Percentiles rank a stretch among this genome's conserved stretches.
Conservation (phyloP, 2,888 invertebrate genomes). For the Leptinotarsa tumamoca region DNA sequence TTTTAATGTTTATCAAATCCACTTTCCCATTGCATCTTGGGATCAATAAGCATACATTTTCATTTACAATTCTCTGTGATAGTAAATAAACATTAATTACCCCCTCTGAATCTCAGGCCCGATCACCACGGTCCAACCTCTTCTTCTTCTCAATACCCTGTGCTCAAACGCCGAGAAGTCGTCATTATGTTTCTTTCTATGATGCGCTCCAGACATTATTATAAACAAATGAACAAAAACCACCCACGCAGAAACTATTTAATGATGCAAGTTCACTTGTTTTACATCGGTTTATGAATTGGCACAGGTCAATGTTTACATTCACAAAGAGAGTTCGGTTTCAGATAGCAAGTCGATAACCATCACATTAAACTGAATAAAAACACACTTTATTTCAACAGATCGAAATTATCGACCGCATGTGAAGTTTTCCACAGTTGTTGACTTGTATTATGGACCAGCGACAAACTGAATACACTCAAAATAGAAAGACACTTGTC, state of each 20-base stretch:
- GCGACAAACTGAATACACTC: conserved; percentile 47
- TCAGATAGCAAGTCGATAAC: conserved; percentile 22
- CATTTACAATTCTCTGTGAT: too few relatives aligned
- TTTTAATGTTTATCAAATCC: too few relatives aligned
- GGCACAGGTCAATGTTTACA: conserved; percentile 33
- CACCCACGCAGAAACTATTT: not conserved
- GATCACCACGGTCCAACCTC: conserved; percentile 82
- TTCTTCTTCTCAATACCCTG: conserved; percentile 69
- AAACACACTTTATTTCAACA: conserved; percentile 11
- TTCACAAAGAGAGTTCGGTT: conserved; percentile 18
- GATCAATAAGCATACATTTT: too few relatives aligned
- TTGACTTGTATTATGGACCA: conserved; percentile 32
- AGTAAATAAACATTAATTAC: conserved; percentile 61
- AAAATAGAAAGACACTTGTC: conserved; percentile 59
- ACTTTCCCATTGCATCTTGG: too few relatives aligned
- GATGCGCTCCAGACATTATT: conserved; percentile 32
- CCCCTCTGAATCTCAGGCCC: conserved; percentile 76
- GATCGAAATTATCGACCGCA: conserved; percentile 16
- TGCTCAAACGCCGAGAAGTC: conserved; percentile 62
- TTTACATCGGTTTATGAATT: conserved; percentile 27
- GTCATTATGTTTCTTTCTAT: conserved; percentile 52
- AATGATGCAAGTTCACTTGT: conserved; percentile 16
- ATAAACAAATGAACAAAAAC: conserved; percentile 18
- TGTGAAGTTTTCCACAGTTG: conserved; percentile 28
- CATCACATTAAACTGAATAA: conserved; percentile 8